phyloP scores from a whole-genome alignment of 2,797 vertebrate genomes.

The Lutjanus argentimaculatus region DNA sequence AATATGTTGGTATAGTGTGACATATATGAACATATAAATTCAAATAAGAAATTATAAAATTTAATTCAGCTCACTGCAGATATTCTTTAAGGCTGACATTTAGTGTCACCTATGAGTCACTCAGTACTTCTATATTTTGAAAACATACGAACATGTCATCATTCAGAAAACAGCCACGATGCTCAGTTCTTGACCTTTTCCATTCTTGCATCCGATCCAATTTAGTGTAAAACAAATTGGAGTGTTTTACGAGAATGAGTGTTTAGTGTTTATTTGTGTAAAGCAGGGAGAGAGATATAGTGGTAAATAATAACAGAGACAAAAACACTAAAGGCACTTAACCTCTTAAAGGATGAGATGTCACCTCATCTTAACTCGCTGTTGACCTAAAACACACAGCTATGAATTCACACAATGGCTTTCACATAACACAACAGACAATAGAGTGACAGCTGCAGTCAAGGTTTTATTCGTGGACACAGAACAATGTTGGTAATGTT shows the following conservation, averaged over 20 bases:
- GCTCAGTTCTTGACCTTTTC: conserved; percentile 32
- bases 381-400: conserved; percentile 13
- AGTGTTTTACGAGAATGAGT: conserved; percentile 18
- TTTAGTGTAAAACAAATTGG: background rate
- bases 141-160: background rate
- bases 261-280: background rate
- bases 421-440: conserved; percentile 45
- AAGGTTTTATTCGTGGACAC: conserved; percentile 68
- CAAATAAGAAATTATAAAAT: conserved; percentile 14
- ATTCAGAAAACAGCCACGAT: conserved; percentile 4
- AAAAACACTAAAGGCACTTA: conserved; percentile 35
- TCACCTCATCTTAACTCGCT: conserved; percentile 4
- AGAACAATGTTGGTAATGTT: conserved; percentile 39
- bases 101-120: conserved; percentile 5
- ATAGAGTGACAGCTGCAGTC: conserved; percentile 5
- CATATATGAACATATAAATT: background rate
- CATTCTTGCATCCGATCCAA: background rate
- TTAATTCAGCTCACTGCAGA: conserved; percentile 13
- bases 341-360: conserved; percentile 17
- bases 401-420: conserved; percentile 6
- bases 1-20: background rate
- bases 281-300: conserved; percentile 10
- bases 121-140: conserved; percentile 3
- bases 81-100: conserved; percentile 22
- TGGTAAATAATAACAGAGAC: conserved; percentile 17